Evolutionary conservation across 1,140 invertebrate genomes (phyloP).

Genomic region (Plodia interpunctella): DNA sequence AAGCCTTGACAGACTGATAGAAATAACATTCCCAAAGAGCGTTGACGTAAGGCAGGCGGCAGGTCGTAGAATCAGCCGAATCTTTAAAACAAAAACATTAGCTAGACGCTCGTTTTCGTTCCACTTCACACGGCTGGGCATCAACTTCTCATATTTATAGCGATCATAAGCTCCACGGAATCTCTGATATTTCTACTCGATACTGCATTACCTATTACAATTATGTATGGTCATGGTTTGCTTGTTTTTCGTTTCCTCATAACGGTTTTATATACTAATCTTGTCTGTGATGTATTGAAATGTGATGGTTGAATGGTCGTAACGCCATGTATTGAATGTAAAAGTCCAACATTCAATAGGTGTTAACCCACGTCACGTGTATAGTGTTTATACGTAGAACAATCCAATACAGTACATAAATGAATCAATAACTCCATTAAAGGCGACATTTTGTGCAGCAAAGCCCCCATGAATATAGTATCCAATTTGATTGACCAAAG

Average conservation of each 20-base stretch:
- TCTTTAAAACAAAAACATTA: background rate
- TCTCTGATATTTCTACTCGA: slow-evolving; percentile 14
- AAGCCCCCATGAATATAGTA: too few species aligned
- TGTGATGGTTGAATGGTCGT: background rate
- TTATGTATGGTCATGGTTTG: slow-evolving; percentile 5
- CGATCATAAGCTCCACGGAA: slow-evolving; percentile 17
- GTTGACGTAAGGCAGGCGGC: too few species aligned
- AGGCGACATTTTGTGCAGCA: too few species aligned
- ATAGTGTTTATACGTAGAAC: too few species aligned
- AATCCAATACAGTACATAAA: too few species aligned
- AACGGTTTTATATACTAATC: background rate
- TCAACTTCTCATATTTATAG: slow-evolving; percentile 25
- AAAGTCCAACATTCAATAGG: too few species aligned
- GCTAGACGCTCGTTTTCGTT: slow-evolving; percentile 19
- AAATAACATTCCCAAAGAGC: too few species aligned
- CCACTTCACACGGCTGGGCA: slow-evolving; percentile 27
- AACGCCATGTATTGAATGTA: background rate
- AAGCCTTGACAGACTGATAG: too few species aligned
- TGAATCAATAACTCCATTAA: too few species aligned
- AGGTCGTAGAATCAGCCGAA: too few species aligned
- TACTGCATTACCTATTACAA: background rate
- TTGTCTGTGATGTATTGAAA: background rate
- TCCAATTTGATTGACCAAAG: too few species aligned
- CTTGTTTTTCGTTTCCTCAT: background rate
- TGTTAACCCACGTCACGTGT: too few species aligned